Percentiles rank a stretch among this genome's conserved stretches.
phyloP scores from a whole-genome alignment of 2,113 vertebrate genomes.

The Gambusia affinis region DNA sequence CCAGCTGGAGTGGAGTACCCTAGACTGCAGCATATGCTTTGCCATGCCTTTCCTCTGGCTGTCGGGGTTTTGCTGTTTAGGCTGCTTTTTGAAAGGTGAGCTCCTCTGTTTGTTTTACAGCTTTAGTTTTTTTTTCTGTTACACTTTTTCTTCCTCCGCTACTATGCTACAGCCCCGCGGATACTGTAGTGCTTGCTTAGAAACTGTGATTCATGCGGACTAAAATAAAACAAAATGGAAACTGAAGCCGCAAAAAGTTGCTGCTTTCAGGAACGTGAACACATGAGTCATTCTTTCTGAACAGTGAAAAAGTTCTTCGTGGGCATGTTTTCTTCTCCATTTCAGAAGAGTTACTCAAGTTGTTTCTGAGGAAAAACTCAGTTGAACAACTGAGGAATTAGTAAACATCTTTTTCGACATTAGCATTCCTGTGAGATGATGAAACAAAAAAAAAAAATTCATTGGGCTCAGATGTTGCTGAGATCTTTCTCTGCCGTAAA shows the following conservation, averaged over 20 bases:
- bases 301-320: neutral
- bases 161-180: neutral
- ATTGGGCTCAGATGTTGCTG: neutral
- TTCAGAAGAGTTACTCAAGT: neutral
- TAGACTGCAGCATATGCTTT: slow-evolving; percentile 44
- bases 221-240: neutral
- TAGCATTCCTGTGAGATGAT: slow-evolving; percentile 27
- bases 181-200: neutral
- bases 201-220: neutral
- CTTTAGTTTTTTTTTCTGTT: neutral
- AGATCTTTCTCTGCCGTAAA: neutral
- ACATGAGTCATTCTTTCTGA: slow-evolving; percentile 1
- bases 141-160: neutral
- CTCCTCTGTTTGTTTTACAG: neutral
- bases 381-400: neutral
- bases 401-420: neutral
- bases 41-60: slow-evolving; percentile 62
- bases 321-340: neutral
- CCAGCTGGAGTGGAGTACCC: slow-evolving; percentile 70
- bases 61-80: slow-evolving; percentile 57
- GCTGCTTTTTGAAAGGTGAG: slow-evolving; percentile 72
- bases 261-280: neutral
- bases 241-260: neutral
- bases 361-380: neutral
- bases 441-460: neutral